Percentiles rank a stretch among this genome's conserved stretches.
These are phyloP conservation scores for Drosophila helvetica DNA, from an alignment of 2,888 invertebrate genomes.

Conservation along the genomic window DNA sequence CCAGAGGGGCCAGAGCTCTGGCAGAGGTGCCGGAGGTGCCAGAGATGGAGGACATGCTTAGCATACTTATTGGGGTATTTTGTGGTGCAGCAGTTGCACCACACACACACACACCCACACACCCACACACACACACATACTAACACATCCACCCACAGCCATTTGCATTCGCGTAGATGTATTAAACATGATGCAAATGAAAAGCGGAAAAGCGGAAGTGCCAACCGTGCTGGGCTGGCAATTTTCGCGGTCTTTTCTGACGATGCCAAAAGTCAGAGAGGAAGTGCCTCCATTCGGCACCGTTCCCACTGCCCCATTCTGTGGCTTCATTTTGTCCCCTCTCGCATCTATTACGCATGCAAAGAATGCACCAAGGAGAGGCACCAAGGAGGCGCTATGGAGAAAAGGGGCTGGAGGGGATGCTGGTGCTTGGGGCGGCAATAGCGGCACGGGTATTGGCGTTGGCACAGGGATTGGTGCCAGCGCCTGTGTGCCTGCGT, in stretches of 20 bases:
- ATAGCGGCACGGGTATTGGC: constrained; percentile 1
- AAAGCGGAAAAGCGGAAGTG: constrained; percentile 66
- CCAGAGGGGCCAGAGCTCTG: background rate
- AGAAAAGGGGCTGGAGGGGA: no score
- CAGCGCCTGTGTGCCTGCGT: constrained; percentile 14
- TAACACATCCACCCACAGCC: background rate
- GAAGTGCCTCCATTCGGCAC: constrained; percentile 41
- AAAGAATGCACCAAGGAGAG: constrained; percentile 56
- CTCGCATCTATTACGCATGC: constrained; percentile 70
- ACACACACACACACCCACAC: background rate
- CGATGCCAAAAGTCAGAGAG: constrained; percentile 60
- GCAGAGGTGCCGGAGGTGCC: background rate
- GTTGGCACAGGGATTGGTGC: background rate
- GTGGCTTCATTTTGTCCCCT: constrained; percentile 31
- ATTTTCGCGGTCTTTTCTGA: constrained; percentile 56
- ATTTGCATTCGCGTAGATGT: constrained; percentile 55
- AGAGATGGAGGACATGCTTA: constrained; percentile 50
- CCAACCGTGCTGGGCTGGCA: constrained; percentile 42
- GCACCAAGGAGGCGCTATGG: background rate
- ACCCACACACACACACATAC: background rate
- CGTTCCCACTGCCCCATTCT: constrained; percentile 31
- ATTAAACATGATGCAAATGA: constrained; percentile 65
- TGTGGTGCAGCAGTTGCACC: constrained; percentile 24
- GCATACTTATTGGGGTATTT: constrained; percentile 75
- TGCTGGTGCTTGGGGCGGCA: background rate